phyloP scores from a whole-genome alignment of 2,888 invertebrate species.

The Crocallis elinguaria region DNA sequence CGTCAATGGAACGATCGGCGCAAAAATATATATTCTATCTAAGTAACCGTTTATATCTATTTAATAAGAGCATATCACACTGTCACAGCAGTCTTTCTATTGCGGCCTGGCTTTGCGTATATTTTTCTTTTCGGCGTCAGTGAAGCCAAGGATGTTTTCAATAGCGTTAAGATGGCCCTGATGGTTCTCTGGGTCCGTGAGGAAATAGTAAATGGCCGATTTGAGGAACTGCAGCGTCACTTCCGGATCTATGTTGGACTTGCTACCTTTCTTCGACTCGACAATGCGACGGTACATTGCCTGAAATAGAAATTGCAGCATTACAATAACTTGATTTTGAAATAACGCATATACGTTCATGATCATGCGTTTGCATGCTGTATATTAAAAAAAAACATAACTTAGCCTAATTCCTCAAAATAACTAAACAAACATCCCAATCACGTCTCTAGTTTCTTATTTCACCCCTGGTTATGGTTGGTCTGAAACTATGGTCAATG shows the following conservation, averaged over 20 bases:
- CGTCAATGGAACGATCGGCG: slow-evolving; percentile 55
- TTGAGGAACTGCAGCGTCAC: slow-evolving; percentile 96
- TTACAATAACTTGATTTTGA: neutral
- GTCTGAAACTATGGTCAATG: too few relatives aligned
- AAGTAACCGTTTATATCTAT: slow-evolving; percentile 58
- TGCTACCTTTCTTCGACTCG: slow-evolving; percentile 89
- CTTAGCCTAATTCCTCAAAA: too few relatives aligned
- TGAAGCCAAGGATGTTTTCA: slow-evolving; percentile 95
- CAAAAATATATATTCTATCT: slow-evolving; percentile 51
- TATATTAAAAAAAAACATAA: neutral
- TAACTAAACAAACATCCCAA: too few relatives aligned
- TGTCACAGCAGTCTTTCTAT: slow-evolving; percentile 71
- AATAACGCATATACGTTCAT: too few relatives aligned
- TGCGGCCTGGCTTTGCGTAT: slow-evolving; percentile 89
- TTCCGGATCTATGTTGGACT: slow-evolving; percentile 93
- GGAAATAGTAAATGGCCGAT: slow-evolving; percentile 96
- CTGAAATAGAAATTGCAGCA: slow-evolving; percentile 68
- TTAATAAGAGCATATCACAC: slow-evolving; percentile 72
- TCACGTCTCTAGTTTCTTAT: too few relatives aligned
- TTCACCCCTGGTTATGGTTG: too few relatives aligned
- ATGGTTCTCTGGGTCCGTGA: slow-evolving; percentile 95
- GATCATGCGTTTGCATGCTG: too few relatives aligned
- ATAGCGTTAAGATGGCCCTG: slow-evolving; percentile 95
- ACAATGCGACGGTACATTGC: slow-evolving; percentile 94
- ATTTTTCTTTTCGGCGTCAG: slow-evolving; percentile 91